Percentiles rank a stretch among this genome's conserved stretches.
Evolutionary conservation across 2,888 invertebrate species (phyloP).

Genomic region (Nineta flava): DNA sequence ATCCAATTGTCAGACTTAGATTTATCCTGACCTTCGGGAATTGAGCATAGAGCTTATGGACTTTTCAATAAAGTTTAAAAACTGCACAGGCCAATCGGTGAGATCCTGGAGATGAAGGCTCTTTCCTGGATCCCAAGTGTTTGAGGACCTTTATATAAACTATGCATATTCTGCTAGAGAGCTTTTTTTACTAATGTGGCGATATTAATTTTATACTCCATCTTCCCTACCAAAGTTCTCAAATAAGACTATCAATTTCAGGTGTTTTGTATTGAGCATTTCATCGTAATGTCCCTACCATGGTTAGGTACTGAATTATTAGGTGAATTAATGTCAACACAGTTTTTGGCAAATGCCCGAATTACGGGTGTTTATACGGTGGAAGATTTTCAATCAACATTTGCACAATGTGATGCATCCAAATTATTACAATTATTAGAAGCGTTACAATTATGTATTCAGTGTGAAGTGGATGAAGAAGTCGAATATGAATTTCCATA

Average conservation of each 20-base stretch:
- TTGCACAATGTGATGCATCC: slow-evolving; percentile 50
- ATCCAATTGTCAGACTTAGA: too few species aligned
- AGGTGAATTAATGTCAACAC: slow-evolving; percentile 44
- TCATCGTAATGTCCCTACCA: slow-evolving; percentile 45
- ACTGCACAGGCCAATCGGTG: too few species aligned
- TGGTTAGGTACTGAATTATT: slow-evolving; percentile 53
- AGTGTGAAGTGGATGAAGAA: slow-evolving; percentile 54
- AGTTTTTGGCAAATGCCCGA: slow-evolving; percentile 33
- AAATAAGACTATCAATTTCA: slow-evolving; percentile 10
- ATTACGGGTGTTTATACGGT: slow-evolving; percentile 53
- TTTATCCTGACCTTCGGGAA: too few species aligned
- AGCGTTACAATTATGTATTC: slow-evolving; percentile 50
- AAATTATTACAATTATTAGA: slow-evolving; percentile 52
- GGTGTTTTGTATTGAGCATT: slow-evolving; percentile 32
- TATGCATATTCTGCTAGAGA: too few species aligned
- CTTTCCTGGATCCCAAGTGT: too few species aligned
- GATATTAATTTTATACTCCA: too few species aligned
- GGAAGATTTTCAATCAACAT: slow-evolving; percentile 56
- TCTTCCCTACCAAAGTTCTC: neutral
- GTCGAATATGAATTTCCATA: slow-evolving; percentile 62
- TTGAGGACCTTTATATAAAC: too few species aligned
- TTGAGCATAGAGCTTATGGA: too few species aligned
- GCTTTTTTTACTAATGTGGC: too few species aligned
- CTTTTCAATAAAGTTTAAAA: too few species aligned
- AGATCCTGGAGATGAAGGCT: too few species aligned